These are phyloP conservation scores for Carlito syrichta DNA, from an alignment of 2,113 vertebrate species.

Conservation along the genomic window DNA sequence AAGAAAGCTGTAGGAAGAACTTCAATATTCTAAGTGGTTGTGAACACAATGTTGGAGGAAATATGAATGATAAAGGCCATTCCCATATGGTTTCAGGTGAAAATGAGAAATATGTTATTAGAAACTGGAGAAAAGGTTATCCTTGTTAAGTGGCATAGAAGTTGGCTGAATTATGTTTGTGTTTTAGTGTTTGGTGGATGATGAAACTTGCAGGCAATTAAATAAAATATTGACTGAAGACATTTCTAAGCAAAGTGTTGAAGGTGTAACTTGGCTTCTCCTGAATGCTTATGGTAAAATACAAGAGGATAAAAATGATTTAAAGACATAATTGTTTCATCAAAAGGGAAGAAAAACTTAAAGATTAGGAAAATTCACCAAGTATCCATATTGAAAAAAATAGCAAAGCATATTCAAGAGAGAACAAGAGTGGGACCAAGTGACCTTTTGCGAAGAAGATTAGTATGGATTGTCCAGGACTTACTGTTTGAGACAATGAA, in stretches of 20 bases:
- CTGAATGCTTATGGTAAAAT: background rate
- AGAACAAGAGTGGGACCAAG: background rate
- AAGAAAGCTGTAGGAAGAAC: no score
- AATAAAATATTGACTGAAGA: background rate
- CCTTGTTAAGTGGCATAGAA: background rate
- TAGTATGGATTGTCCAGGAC: background rate
- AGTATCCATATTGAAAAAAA: background rate
- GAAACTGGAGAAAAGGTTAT: background rate
- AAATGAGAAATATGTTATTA: background rate
- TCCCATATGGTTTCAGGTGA: background rate
- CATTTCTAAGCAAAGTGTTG: background rate
- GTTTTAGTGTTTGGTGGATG: background rate
- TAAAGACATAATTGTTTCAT: background rate
- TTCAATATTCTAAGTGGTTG: background rate
- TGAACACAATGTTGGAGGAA: background rate
- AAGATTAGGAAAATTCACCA: background rate
- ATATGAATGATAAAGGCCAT: background rate
- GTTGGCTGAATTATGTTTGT: background rate
- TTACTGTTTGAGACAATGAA: background rate
- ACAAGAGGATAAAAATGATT: background rate
- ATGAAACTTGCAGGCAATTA: background rate
- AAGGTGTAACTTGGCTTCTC: background rate
- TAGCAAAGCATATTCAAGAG: background rate
- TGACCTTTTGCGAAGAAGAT: background rate
- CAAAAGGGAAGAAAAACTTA: background rate